Evolutionary conservation across 2,888 invertebrate genomes (phyloP).

Genomic region (Laothoe populi): DNA sequence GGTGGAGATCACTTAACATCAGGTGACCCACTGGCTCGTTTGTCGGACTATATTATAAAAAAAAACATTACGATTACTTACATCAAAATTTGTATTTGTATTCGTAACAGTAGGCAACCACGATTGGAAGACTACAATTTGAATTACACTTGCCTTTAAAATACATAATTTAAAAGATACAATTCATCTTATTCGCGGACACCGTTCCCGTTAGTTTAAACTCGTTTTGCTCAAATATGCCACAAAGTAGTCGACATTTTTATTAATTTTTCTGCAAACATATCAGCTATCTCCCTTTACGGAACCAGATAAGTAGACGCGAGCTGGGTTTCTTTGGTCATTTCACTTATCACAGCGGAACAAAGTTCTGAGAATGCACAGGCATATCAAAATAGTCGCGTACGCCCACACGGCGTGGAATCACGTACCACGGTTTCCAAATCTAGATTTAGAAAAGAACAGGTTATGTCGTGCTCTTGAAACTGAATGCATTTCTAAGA

Average conservation of each 20-base stretch:
- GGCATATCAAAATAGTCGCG: slow-evolving; percentile 48
- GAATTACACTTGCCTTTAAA: not conserved
- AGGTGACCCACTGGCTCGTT: too few relatives aligned
- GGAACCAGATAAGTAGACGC: slow-evolving; percentile 37
- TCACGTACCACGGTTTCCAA: slow-evolving; percentile 73
- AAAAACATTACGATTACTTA: too few relatives aligned
- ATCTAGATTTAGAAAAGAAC: slow-evolving; percentile 71
- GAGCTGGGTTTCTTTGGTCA: slow-evolving; percentile 36
- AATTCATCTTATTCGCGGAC: slow-evolving; percentile 23
- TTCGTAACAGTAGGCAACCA: not conserved
- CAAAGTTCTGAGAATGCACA: slow-evolving; percentile 51
- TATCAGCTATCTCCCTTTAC: slow-evolving; percentile 32
- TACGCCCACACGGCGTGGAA: slow-evolving; percentile 60
- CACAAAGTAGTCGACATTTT: slow-evolving; percentile 23
- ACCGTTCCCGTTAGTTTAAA: slow-evolving; percentile 22
- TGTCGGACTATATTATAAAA: too few relatives aligned
- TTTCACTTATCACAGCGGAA: slow-evolving; percentile 49
- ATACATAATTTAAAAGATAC: slow-evolving; percentile 17
- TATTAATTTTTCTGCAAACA: slow-evolving; percentile 26
- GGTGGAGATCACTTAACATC: too few relatives aligned
- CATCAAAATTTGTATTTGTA: not conserved
- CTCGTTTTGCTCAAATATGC: slow-evolving; percentile 23
- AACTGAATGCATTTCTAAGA: slow-evolving; percentile 70
- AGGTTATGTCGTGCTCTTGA: slow-evolving; percentile 59
- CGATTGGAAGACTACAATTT: not conserved